These are phyloP conservation scores for Miltochrista miniata DNA, from an alignment of 2,888 invertebrate species.

Conservation along the genomic window DNA sequence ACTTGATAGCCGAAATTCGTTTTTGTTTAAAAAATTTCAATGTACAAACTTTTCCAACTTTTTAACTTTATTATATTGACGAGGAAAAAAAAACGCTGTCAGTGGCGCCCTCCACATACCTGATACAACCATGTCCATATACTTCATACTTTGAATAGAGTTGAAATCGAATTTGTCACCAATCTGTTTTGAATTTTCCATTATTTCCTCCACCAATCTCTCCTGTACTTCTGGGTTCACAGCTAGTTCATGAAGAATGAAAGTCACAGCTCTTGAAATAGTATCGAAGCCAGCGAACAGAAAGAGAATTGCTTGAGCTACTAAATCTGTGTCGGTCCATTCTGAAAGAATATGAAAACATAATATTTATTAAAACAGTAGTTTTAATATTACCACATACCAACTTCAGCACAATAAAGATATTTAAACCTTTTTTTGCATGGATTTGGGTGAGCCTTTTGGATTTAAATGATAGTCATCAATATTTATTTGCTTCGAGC, in stretches of 20 bases:
- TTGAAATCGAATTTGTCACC: slow-evolving; percentile 72
- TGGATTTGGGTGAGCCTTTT: no score
- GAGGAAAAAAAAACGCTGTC: no score
- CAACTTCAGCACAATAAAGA: no score
- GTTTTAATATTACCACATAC: no score
- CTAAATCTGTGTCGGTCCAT: slow-evolving; percentile 49
- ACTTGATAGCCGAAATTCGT: no score
- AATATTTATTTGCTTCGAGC: no score
- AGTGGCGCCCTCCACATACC: no score
- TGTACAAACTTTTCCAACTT: not conserved
- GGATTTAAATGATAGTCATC: no score
- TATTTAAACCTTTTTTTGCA: no score
- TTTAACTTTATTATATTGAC: not conserved
- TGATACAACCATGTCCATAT: slow-evolving; percentile 78
- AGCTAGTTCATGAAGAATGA: slow-evolving; percentile 54
- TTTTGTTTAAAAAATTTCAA: not conserved
- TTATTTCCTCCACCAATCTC: slow-evolving; percentile 52
- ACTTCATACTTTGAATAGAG: slow-evolving; percentile 47
- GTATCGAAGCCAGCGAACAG: slow-evolving; percentile 61
- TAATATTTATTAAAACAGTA: no score
- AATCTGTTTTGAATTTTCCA: slow-evolving; percentile 42
- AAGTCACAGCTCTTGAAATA: slow-evolving; percentile 49
- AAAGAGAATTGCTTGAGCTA: slow-evolving; percentile 56
- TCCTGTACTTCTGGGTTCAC: slow-evolving; percentile 55
- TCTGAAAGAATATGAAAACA: slow-evolving; percentile 14